These are phyloP conservation scores for Acanthurus lineatus DNA, from an alignment of 2,797 vertebrate species.

Conservation along the genomic window DNA sequence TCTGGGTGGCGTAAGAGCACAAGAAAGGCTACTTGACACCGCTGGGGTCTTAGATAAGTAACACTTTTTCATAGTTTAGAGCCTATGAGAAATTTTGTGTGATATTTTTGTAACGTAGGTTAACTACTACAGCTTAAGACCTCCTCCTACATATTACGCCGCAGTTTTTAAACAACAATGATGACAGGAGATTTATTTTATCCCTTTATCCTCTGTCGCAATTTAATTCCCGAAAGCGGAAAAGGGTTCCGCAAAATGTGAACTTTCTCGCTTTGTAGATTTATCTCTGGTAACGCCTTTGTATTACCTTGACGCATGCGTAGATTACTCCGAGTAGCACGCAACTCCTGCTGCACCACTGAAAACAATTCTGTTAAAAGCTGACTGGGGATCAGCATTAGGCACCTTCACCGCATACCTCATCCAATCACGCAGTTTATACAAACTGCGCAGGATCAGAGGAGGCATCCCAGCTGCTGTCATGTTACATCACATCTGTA, in stretches of 20 bases:
- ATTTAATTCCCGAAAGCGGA: slow-evolving; percentile 17
- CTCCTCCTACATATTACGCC: not conserved
- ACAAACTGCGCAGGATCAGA: slow-evolving; percentile 12
- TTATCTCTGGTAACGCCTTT: not conserved
- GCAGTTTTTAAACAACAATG: not conserved
- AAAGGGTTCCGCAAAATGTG: not conserved
- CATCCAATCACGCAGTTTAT: not conserved
- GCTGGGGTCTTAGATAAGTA: too few relatives aligned
- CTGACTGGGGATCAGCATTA: slow-evolving; percentile 43
- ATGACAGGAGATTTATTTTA: not conserved
- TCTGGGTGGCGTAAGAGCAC: too few relatives aligned
- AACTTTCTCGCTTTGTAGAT: not conserved
- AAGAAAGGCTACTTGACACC: too few relatives aligned
- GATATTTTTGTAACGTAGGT: too few relatives aligned
- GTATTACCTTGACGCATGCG: slow-evolving; percentile 30
- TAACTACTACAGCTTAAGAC: too few relatives aligned
- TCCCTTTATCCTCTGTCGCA: not conserved
- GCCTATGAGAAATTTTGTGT: too few relatives aligned
- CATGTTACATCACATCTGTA: slow-evolving; percentile 46
- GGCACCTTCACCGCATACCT: not conserved
- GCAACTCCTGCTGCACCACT: slow-evolving; percentile 28
- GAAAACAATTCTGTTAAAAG: not conserved
- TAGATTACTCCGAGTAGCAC: not conserved
- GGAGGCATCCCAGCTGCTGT: not conserved
- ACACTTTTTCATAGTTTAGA: too few relatives aligned